These are phyloP conservation scores for Copsychus sechellarum DNA, from an alignment of 2,113 vertebrate genomes.

Conservation along the genomic window DNA sequence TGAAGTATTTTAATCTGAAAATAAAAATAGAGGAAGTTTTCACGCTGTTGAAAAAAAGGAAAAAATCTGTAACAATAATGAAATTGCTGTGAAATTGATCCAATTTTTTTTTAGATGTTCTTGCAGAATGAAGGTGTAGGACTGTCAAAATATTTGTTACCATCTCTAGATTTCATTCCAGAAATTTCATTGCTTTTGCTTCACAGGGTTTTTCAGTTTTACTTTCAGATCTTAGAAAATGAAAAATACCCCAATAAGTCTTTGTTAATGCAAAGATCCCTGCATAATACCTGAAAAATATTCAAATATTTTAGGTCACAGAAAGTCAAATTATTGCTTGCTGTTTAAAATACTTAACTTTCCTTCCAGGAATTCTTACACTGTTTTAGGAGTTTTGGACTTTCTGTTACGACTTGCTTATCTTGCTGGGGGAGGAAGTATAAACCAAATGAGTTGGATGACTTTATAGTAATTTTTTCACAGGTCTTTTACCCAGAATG, in stretches of 20 bases:
- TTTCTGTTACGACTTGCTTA: background rate
- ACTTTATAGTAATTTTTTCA: background rate
- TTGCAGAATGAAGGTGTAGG: background rate
- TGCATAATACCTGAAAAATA: background rate
- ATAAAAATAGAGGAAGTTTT: background rate
- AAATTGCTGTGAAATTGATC: background rate
- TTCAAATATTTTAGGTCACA: background rate
- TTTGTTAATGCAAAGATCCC: background rate
- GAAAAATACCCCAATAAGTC: background rate
- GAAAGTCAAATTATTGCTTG: background rate
- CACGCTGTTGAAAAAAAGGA: accelerated
- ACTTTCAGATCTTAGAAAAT: background rate
- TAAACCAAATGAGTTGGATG: background rate
- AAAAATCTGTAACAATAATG: background rate
- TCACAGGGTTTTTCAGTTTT: background rate
- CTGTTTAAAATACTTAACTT: background rate
- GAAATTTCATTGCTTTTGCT: background rate
- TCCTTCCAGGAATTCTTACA: background rate
- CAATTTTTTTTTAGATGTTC: background rate
- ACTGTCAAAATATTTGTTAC: constrained; percentile 45
- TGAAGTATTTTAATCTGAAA: background rate
- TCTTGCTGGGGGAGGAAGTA: background rate
- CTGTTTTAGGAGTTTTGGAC: background rate
- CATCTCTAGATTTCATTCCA: background rate
- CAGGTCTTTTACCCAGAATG: constrained; percentile 33